phyloP scores from a whole-genome alignment of 2,113 vertebrate species.

The Vimba vimba region DNA sequence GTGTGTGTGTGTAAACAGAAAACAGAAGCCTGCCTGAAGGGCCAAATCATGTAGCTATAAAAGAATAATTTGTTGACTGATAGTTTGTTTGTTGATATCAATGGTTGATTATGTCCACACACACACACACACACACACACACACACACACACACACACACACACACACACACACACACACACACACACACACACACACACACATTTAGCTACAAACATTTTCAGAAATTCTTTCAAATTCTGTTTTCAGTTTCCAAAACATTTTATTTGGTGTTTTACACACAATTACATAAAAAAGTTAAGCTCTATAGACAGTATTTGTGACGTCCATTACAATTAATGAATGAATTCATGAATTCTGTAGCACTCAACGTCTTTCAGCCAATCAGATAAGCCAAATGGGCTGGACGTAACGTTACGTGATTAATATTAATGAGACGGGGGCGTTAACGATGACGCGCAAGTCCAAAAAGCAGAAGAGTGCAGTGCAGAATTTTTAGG shows the following conservation, averaged over 20 bases:
- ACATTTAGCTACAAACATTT: background rate
- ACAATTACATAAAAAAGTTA: background rate
- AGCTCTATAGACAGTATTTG: too few relatives aligned
- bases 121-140: too few relatives aligned
- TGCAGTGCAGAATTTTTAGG: background rate
- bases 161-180: too few relatives aligned
- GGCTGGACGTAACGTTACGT: background rate
- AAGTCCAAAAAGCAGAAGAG: background rate
- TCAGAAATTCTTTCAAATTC: background rate
- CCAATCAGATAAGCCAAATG: background rate
- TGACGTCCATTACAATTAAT: too few relatives aligned
- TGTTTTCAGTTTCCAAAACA: too few relatives aligned
- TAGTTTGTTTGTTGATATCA: background rate
- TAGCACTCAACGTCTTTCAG: background rate
- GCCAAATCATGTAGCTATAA: background rate
- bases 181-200: too few relatives aligned
- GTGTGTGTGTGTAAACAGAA: too few relatives aligned
- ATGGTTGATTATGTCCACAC: too few relatives aligned
- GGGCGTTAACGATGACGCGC: background rate
- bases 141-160: too few relatives aligned
- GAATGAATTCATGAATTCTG: too few relatives aligned
- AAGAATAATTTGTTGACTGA: background rate
- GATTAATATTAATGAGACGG: background rate
- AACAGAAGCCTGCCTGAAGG: background rate
- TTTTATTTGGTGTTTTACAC: background rate